Conservation (phyloP, 2,797 vertebrate species). For the Neomorphus geoffroyi region DNA sequence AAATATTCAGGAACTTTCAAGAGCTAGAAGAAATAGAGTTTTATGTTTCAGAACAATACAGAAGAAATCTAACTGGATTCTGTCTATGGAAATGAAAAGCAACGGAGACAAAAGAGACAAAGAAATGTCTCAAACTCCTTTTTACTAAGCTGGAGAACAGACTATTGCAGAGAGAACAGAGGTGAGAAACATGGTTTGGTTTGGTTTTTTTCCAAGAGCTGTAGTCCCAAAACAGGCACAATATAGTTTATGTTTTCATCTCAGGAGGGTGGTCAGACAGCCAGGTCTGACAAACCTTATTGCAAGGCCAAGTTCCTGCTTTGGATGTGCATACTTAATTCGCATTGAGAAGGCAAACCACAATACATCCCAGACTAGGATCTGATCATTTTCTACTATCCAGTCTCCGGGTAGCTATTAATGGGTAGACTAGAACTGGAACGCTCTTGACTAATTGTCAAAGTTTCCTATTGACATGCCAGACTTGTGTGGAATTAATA, state of each 20-base stretch:
- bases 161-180: background rate
- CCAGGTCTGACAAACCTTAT: background rate
- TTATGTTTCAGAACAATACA: background rate
- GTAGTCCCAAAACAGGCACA: background rate
- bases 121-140: background rate
- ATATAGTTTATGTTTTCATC: background rate
- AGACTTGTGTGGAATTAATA: background rate
- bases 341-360: background rate
- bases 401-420: background rate
- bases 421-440: background rate
- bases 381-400: background rate
- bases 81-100: background rate
- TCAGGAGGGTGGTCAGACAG: background rate
- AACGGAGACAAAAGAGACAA: slow-evolving; percentile 15
- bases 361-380: background rate
- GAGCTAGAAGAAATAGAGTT: background rate
- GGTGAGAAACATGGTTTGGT: background rate
- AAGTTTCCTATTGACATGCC: background rate
- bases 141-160: background rate
- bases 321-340: background rate
- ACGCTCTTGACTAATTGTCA: background rate
- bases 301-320: background rate
- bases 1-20: slow-evolving; percentile 24
- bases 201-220: background rate
- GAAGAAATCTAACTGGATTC: background rate